Conservation (phyloP, 2,113 vertebrate species). For the Todiramphus chloris region DNA sequence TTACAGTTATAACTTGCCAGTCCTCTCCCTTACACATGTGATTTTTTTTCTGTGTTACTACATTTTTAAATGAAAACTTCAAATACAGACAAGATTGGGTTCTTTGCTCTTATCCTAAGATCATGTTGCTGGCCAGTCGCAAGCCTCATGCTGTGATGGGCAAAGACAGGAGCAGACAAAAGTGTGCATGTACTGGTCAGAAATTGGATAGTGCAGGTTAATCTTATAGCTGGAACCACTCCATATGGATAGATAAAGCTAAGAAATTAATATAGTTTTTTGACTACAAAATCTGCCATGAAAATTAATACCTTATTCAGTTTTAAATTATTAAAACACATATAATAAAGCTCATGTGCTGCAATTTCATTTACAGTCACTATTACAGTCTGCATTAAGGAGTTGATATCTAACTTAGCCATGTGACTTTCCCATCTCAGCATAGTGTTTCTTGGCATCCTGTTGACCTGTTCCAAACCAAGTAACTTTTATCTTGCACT, state of each 20-base stretch:
- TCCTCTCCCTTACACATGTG: background rate
- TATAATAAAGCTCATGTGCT: background rate
- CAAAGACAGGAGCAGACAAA: background rate
- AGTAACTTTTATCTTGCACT: background rate
- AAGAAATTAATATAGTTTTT: background rate
- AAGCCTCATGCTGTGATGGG: background rate
- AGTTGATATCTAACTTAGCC: background rate
- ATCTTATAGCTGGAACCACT: background rate
- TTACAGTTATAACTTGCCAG: background rate
- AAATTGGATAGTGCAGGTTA: background rate
- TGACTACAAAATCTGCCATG: background rate
- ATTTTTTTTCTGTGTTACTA: background rate
- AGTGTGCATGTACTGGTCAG: rapidly evolving
- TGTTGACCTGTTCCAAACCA: background rate
- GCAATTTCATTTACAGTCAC: background rate
- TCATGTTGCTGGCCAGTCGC: background rate
- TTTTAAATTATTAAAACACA: background rate
- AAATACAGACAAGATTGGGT: background rate
- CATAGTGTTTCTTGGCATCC: background rate
- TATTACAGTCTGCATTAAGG: background rate
- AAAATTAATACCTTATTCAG: background rate
- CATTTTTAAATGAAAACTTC: background rate
- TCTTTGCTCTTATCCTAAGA: background rate
- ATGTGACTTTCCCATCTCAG: background rate
- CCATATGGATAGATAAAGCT: background rate